phyloP scores from a whole-genome alignment of 1,140 invertebrate genomes.

The Pachypeltis micranthus region DNA sequence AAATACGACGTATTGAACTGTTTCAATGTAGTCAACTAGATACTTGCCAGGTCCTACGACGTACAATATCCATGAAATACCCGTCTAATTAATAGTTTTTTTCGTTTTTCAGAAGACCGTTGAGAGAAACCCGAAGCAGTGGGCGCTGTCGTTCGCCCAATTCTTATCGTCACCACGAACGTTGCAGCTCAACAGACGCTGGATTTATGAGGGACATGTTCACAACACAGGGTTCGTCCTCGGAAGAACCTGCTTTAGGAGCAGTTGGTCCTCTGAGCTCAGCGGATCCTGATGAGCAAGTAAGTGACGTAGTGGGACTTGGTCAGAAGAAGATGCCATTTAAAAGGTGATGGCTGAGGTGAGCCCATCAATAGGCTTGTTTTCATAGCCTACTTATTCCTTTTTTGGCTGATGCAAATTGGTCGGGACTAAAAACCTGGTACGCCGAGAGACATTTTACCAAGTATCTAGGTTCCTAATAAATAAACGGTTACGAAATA shows the following conservation, averaged over 20 bases:
- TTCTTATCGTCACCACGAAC: constrained; percentile 20
- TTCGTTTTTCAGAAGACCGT: not conserved
- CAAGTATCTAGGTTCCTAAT: too few relatives aligned
- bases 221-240: constrained; percentile 13
- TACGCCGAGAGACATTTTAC: too few relatives aligned
- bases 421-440: too few relatives aligned
- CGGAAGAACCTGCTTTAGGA: constrained; percentile 5
- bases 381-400: too few relatives aligned
- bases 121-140: not conserved
- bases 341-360: too few relatives aligned
- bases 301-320: too few relatives aligned
- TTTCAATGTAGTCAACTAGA: too few relatives aligned
- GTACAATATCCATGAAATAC: not conserved
- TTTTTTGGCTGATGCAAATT: too few relatives aligned
- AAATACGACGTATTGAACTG: too few relatives aligned
- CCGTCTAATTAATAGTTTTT: not conserved
- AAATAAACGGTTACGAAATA: too few relatives aligned
- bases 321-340: too few relatives aligned
- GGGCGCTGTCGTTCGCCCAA: not conserved
- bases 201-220: constrained; percentile 21
- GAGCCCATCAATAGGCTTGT: too few relatives aligned
- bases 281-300: constrained; percentile 23
- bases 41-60: not conserved
- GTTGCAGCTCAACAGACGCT: constrained; percentile 27
- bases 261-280: constrained; percentile 8